phyloP scores from a whole-genome alignment of 2,888 invertebrate species.

The Sinodicranocentrus sp. region DNA sequence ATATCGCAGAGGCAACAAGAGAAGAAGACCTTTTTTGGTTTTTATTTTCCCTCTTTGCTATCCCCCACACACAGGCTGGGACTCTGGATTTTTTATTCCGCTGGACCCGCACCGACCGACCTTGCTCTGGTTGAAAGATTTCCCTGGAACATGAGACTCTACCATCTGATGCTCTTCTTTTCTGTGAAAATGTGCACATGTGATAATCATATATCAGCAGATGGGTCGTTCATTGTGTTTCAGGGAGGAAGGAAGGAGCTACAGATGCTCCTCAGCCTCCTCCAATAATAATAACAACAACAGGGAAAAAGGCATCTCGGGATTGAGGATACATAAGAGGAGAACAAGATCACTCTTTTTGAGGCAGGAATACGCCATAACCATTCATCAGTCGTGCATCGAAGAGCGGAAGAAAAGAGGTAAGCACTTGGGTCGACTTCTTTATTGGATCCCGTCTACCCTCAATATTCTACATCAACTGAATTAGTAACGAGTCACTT shows the following conservation, averaged over 20 bases:
- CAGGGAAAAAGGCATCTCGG: constrained; percentile 7
- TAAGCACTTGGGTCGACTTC: constrained; percentile 29
- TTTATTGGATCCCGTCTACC: constrained; percentile 40
- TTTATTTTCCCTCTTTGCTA: background rate
- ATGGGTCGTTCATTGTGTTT: constrained; percentile 51
- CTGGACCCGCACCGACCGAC: constrained; percentile 26
- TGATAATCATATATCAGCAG: constrained; percentile 56
- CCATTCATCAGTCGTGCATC: constrained; percentile 65
- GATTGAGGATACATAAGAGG: too few species aligned
- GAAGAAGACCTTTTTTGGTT: constrained; percentile 51
- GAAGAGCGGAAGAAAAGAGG: constrained; percentile 35
- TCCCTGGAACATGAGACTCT: constrained; percentile 57
- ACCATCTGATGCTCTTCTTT: constrained; percentile 44
- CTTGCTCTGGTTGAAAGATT: constrained; percentile 63
- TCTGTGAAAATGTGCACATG: constrained; percentile 64
- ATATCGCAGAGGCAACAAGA: constrained; percentile 31
- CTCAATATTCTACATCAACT: background rate
- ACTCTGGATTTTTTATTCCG: too few species aligned
- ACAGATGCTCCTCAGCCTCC: constrained; percentile 59
- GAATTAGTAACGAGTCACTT: background rate
- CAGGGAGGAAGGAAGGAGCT: constrained; percentile 41
- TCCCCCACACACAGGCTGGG: too few species aligned
- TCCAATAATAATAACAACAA: constrained; percentile 32
- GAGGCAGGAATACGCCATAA: constrained; percentile 36
- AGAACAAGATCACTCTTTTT: background rate